Conservation (phyloP, 92 coral and sea anemone species). For the Umimayanthus kanabou region DNA sequence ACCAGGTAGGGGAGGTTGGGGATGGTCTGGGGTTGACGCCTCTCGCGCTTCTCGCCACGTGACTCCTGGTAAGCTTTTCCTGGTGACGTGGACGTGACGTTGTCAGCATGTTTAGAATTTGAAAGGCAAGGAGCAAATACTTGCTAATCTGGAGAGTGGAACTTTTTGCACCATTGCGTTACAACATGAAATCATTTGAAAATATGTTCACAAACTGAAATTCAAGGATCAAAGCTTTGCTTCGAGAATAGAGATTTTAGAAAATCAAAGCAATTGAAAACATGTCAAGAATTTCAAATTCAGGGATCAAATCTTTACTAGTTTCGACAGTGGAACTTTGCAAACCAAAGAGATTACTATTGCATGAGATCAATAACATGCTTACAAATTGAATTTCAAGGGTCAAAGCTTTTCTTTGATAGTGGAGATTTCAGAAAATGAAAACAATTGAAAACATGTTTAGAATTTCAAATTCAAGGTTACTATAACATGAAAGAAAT, state of each 20-base stretch:
- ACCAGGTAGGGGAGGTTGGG: slow-evolving; percentile 75
- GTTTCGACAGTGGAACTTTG: no score
- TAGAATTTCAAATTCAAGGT: neutral
- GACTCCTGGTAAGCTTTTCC: slow-evolving; percentile 95
- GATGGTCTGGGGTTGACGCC: slow-evolving; percentile 88
- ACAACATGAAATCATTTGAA: neutral
- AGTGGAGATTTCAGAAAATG: no score
- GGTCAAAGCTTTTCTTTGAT: neutral
- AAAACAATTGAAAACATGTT: neutral
- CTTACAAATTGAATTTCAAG: neutral
- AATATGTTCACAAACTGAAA: neutral
- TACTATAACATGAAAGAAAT: no score
- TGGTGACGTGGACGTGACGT: slow-evolving; percentile 14
- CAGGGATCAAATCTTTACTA: no score
- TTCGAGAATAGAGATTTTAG: neutral
- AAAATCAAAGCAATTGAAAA: neutral
- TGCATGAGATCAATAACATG: neutral
- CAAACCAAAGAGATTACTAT: no score
- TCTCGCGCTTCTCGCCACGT: slow-evolving; percentile 88
- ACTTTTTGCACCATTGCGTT: no score
- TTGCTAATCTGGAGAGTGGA: neutral
- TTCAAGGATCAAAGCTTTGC: neutral
- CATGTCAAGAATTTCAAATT: no score
- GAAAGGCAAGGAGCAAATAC: neutral
- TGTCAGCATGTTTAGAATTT: neutral